Evolutionary conservation across 2,113 vertebrate genomes (phyloP), one percentile per base, ranked within the genome.

Genomic region (Motacilla alba): DNA sequence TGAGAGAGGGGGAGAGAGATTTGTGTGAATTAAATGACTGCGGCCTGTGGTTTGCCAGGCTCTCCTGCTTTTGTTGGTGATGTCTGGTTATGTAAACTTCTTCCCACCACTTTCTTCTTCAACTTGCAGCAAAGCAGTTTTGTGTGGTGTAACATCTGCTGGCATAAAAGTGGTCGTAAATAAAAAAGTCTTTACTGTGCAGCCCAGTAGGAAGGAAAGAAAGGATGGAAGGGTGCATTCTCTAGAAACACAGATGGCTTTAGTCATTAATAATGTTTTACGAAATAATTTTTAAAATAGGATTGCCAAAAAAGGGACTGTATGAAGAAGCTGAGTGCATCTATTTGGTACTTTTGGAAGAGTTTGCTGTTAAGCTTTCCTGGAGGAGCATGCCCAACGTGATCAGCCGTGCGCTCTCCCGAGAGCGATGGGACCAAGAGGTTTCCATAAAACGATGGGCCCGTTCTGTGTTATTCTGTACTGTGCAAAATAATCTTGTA

Each of bases 41-140:
- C 3, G 15, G 70, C 58, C 87, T 93, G 70, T 69, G 78, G 49
- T 77, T 89, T 95, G 67, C 89, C 79, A 74, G 68, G 37, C 47
- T 85, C 28, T 76, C 19, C 91, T 87, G 79, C 79, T 83, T 84
- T 95, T 78, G 60, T 90, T 93, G 72, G 52, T 80, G 37, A 41
- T 60, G 69, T 60, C 44, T 90, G 47, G 14, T 86, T 90, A 55
- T 24, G 37, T 90, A 83, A 93, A 92, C 60, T 82, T 85, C 87
- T 94, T 83, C 86, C 83, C 88, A 86, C 82, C 50, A 28, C 90
- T 66, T 87, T 94, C 47, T 86, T 83, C 67, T 74, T 90, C 68
- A 90, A 90, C 75, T 91, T 94, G 47, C 50, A 94, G 87, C 73
- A 64, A 75, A 90, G 72, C 76, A 33, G 31, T 93, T 95, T 93